Evolutionary conservation across 2,113 vertebrate genomes (phyloP).

Genomic region (Syngnathus typhle): DNA sequence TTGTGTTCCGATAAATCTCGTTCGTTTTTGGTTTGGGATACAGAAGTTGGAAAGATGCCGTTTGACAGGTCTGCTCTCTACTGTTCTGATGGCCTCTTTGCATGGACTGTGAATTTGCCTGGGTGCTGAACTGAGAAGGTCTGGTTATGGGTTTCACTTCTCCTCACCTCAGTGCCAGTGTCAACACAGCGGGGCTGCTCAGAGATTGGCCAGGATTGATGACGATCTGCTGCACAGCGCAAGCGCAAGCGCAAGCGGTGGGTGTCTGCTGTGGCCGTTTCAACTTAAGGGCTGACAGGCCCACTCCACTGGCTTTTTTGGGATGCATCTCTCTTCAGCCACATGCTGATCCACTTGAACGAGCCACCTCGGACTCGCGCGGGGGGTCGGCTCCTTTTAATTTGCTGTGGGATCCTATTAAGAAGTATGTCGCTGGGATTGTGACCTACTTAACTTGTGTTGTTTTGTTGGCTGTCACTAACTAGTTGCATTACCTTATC

Average conservation of each 20-base stretch:
- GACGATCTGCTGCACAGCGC: slow-evolving; percentile 48
- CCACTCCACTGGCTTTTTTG: slow-evolving; percentile 30
- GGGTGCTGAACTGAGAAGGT: slow-evolving; percentile 38
- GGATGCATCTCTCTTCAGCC: slow-evolving; percentile 24
- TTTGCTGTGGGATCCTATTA: slow-evolving; percentile 22
- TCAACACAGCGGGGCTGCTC: slow-evolving; percentile 57
- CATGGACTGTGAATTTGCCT: slow-evolving; percentile 30
- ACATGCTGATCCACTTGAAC: slow-evolving; percentile 39
- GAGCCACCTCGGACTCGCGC: slow-evolving; percentile 16
- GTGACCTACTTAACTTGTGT: background rate
- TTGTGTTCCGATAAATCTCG: background rate
- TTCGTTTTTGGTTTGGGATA: background rate
- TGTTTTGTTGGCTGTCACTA: background rate
- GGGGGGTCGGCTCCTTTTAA: slow-evolving; percentile 16
- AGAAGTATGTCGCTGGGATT: background rate
- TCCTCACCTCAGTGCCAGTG: slow-evolving; percentile 57
- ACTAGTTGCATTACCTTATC: too few species aligned
- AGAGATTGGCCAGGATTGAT: slow-evolving; percentile 41
- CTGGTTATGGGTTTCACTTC: slow-evolving; percentile 54
- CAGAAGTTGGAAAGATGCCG: background rate
- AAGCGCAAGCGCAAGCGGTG: slow-evolving; percentile 8
- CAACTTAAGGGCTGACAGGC: slow-evolving; percentile 45
- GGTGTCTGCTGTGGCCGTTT: slow-evolving; percentile 27
- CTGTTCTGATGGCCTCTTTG: slow-evolving; percentile 42
- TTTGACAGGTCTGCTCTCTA: slow-evolving; percentile 17